Conservation (phyloP, 2,797 vertebrate genomes). For the Cheirogaleus major region DNA sequence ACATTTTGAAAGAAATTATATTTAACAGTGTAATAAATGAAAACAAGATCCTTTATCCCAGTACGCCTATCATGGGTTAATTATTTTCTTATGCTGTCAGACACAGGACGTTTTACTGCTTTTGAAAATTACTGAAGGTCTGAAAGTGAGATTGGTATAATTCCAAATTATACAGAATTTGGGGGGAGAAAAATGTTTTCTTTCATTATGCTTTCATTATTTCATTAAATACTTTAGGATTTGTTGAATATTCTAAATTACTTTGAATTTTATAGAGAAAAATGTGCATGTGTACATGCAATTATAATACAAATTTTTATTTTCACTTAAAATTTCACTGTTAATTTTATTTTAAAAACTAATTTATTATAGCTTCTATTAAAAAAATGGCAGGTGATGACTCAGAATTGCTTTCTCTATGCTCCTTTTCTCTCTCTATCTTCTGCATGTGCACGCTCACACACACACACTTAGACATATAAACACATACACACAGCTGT, state of each 20-base stretch:
- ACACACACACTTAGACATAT: background rate
- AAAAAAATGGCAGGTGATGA: background rate
- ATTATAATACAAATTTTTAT: background rate
- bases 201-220: background rate
- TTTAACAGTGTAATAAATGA: background rate
- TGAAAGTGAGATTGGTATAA: background rate
- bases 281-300: background rate
- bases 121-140: slow-evolving; percentile 26
- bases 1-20: background rate
- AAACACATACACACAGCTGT: slow-evolving; percentile 54
- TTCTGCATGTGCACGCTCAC: background rate
- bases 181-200: background rate
- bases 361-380: background rate
- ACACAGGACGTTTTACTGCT: background rate
- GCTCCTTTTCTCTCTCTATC: background rate
- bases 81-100: background rate
- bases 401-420: background rate
- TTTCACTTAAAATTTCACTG: background rate
- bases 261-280: background rate
- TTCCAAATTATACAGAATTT: background rate
- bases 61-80: background rate
- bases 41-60: background rate
- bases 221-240: background rate
- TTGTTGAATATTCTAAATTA: background rate
- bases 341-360: background rate